phyloP scores from a whole-genome alignment of 2,888 invertebrate species.

The Nemurella pictetii region DNA sequence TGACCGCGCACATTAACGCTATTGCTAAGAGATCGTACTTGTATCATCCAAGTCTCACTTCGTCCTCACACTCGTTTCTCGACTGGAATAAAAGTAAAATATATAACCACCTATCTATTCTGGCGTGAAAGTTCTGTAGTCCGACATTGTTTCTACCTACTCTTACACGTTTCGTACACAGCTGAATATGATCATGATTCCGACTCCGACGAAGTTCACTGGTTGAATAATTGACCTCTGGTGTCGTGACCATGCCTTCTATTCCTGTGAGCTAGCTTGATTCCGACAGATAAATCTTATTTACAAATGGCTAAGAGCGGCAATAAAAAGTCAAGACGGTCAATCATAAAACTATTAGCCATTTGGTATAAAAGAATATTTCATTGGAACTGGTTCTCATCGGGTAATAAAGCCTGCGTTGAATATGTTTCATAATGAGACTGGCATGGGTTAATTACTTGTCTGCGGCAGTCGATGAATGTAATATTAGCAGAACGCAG shows the following conservation, averaged over 20 bases:
- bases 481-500: background rate
- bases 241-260: background rate
- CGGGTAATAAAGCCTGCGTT: background rate
- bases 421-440: background rate
- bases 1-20: background rate
- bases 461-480: background rate
- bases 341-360: slow-evolving; percentile 7
- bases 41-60: background rate
- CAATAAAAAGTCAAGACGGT: slow-evolving; percentile 4
- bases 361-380: background rate
- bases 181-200: background rate
- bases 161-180: background rate
- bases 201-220: background rate
- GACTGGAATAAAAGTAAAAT: background rate
- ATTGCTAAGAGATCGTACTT: background rate
- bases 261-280: background rate
- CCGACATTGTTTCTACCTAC: background rate
- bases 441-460: background rate
- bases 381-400: background rate
- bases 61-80: background rate
- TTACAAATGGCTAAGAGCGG: background rate
- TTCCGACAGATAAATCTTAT: background rate
- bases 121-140: background rate
- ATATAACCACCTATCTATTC: background rate
- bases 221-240: background rate